Percentiles rank a stretch among this genome's conserved stretches.
Evolutionary conservation across 2,113 vertebrate species (phyloP).

Genomic region (Labeo catla): DNA sequence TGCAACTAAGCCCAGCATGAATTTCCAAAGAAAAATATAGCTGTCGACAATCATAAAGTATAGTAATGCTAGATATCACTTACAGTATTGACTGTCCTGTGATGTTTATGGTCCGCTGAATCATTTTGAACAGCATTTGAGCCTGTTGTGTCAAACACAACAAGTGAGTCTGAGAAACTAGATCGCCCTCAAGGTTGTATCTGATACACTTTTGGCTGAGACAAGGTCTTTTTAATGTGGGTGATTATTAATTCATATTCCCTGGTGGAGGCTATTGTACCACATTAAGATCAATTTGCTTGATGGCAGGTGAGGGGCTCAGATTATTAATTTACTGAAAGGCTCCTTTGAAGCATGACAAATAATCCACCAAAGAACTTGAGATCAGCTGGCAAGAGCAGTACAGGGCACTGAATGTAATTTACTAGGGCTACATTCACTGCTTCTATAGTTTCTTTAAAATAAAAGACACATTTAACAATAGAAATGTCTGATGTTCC

Average conservation of each 20-base stretch:
- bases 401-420: constrained; percentile 32
- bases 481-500: not conserved
- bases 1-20: not conserved
- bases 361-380: constrained; percentile 68
- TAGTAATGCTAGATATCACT: constrained; percentile 61
- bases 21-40: not conserved
- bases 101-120: constrained; percentile 71
- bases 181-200: constrained; percentile 59
- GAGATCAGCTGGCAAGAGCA: constrained; percentile 46
- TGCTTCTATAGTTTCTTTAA: not conserved
- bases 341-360: constrained; percentile 70
- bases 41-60: not conserved
- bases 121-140: constrained; percentile 84
- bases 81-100: constrained; percentile 77
- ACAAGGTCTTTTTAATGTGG: constrained; percentile 72
- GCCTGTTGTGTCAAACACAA: constrained; percentile 73
- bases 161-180: constrained; percentile 57
- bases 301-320: constrained; percentile 72
- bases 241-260: constrained; percentile 76
- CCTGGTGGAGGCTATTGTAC: constrained; percentile 70
- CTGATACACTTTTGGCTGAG: constrained; percentile 68
- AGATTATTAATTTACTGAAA: constrained; percentile 75
- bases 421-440: not conserved
- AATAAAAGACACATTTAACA: not conserved
- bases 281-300: constrained; percentile 79